Conservation (phyloP, 2,888 invertebrate species). For the Sesia bembeciformis region DNA sequence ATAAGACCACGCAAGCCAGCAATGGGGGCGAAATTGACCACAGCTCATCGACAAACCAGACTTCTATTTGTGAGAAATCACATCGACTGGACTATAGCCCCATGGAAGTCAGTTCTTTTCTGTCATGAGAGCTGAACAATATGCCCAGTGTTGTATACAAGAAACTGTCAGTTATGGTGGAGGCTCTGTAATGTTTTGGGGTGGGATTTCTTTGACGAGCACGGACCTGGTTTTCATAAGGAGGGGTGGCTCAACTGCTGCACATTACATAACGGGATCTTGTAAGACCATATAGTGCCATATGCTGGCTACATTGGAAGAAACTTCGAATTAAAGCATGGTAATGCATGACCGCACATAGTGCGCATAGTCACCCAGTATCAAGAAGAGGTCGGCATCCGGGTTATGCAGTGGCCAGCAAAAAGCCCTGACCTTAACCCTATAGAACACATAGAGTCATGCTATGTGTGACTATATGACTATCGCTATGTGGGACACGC, state of each 20-base stretch:
- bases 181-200: slow-evolving; percentile 8
- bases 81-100: slow-evolving; percentile 8
- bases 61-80: slow-evolving; percentile 8
- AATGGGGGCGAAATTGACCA: slow-evolving; percentile 5
- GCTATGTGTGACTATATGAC: no score
- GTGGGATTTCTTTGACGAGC: slow-evolving; percentile 6
- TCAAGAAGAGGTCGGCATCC: slow-evolving; percentile 5
- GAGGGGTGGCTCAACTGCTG: background rate
- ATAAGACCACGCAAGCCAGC: slow-evolving; percentile 8
- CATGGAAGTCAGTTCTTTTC: background rate
- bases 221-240: background rate
- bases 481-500: slow-evolving; percentile 6
- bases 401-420: slow-evolving; percentile 10
- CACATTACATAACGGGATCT: slow-evolving; percentile 7
- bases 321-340: background rate
- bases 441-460: no score
- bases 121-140: background rate
- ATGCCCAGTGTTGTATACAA: slow-evolving; percentile 4
- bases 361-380: background rate
- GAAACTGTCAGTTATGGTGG: slow-evolving; percentile 9
- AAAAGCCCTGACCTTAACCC: slow-evolving; percentile 8
- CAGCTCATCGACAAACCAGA: slow-evolving; percentile 7
- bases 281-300: slow-evolving; percentile 5
- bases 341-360: background rate
- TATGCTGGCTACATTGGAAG: slow-evolving; percentile 5